Conservation (phyloP, 2,113 vertebrate species). For the Thermophis baileyi region DNA sequence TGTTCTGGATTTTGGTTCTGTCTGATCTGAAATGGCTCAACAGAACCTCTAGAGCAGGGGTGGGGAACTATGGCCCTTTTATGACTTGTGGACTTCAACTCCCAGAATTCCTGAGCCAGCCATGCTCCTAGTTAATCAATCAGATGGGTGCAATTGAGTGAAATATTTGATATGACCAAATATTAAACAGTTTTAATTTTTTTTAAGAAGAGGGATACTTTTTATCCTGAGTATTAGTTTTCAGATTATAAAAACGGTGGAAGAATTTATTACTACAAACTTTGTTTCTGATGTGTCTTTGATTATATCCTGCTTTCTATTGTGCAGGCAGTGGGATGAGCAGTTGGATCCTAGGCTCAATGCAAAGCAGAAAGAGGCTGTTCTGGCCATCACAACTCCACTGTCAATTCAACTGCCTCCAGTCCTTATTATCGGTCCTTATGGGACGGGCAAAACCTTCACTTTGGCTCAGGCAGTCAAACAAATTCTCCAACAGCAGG, state of each 20-base stretch:
- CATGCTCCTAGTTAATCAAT: not conserved
- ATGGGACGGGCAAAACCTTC: slow-evolving; percentile 98
- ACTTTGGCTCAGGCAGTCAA: slow-evolving; percentile 98
- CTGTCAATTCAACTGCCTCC: slow-evolving; percentile 88
- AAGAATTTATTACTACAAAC: not conserved
- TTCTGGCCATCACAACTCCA: slow-evolving; percentile 95
- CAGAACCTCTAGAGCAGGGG: not conserved
- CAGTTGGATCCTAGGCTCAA: slow-evolving; percentile 97
- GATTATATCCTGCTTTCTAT: slow-evolving; percentile 26
- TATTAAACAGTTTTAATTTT: not conserved
- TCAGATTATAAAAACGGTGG: not conserved
- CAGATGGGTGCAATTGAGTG: too few species aligned
- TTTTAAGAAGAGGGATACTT: not conserved
- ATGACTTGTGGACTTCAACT: not conserved
- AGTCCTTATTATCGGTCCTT: slow-evolving; percentile 96
- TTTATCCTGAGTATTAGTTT: not conserved
- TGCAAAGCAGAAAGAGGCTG: slow-evolving; percentile 97
- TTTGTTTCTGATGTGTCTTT: not conserved
- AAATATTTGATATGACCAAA: not conserved
- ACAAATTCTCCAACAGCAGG: slow-evolving; percentile 94
- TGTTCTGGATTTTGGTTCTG: not conserved
- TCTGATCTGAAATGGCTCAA: not conserved
- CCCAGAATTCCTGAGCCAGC: not conserved
- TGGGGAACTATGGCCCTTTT: not conserved
- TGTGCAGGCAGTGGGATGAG: slow-evolving; percentile 93